Conservation (phyloP, 2,113 vertebrate species). For the Dromaius novaehollandiae region DNA sequence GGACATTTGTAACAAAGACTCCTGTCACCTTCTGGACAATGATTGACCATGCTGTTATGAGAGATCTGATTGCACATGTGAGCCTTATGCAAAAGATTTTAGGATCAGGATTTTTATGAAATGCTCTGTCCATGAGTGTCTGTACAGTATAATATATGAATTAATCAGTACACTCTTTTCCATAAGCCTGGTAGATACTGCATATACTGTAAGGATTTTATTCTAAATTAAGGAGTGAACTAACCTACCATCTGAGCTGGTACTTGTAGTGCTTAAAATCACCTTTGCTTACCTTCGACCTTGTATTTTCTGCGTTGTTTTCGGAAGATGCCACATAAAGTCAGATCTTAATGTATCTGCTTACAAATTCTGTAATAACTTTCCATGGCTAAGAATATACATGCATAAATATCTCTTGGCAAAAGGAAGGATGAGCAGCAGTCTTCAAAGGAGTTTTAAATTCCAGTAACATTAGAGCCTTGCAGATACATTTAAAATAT, state of each 20-base stretch:
- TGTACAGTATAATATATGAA: neutral
- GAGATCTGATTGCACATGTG: neutral
- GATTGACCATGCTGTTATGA: neutral
- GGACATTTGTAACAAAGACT: neutral
- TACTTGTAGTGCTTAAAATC: neutral
- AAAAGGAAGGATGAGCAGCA: neutral
- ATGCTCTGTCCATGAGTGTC: neutral
- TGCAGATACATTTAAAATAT: neutral
- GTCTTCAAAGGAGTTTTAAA: neutral
- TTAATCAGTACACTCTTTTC: neutral
- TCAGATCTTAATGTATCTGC: neutral
- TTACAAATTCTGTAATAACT: neutral
- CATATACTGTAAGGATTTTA: neutral
- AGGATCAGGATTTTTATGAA: neutral
- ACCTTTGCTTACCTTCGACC: neutral
- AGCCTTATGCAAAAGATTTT: neutral
- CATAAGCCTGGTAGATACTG: neutral
- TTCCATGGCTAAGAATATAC: neutral
- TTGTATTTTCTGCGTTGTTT: neutral
- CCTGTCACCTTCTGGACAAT: neutral
- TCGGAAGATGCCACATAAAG: neutral
- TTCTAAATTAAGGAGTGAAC: neutral
- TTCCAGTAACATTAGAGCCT: neutral
- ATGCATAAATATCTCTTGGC: neutral
- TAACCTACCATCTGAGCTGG: neutral